phyloP scores from a whole-genome alignment of 2,113 vertebrate species.

The Psilopsiagon aurifrons region DNA sequence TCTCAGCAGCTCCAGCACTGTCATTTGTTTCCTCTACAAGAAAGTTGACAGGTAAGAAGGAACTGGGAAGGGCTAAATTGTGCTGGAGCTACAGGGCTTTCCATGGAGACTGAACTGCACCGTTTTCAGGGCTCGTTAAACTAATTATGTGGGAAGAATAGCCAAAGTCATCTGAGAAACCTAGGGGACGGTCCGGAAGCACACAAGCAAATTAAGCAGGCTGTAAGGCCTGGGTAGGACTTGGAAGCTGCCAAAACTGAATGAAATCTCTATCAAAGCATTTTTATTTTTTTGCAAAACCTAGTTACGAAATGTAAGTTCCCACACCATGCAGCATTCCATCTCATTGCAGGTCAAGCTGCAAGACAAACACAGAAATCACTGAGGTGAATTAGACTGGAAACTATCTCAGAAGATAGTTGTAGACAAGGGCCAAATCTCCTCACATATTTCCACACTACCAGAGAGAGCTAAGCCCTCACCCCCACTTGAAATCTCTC shows the following conservation, averaged over 20 bases:
- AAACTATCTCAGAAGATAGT: conserved; percentile 18
- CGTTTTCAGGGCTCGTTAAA: neutral
- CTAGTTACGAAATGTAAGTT: neutral
- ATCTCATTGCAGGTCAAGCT: conserved; percentile 7
- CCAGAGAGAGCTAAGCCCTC: neutral
- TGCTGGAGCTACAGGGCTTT: neutral
- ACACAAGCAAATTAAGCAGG: neutral
- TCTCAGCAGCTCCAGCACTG: neutral
- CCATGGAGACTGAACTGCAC: neutral
- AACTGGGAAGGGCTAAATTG: neutral
- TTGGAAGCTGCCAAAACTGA: neutral
- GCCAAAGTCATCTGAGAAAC: neutral
- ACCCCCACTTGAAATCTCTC: neutral
- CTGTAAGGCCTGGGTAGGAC: neutral
- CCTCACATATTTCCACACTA: neutral
- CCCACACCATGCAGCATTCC: conserved; percentile 12
- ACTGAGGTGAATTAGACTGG: conserved; percentile 36
- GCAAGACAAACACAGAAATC: conserved; percentile 22
- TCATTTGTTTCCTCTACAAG: neutral
- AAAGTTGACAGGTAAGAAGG: neutral
- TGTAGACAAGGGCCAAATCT: neutral
- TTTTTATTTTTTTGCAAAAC: neutral
- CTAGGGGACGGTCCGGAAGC: neutral
- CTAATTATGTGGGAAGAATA: neutral
- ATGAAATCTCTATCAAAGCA: neutral